Evolutionary conservation across 2,888 invertebrate genomes (phyloP).

Genomic region (Dyspetes luteomarginatus): DNA sequence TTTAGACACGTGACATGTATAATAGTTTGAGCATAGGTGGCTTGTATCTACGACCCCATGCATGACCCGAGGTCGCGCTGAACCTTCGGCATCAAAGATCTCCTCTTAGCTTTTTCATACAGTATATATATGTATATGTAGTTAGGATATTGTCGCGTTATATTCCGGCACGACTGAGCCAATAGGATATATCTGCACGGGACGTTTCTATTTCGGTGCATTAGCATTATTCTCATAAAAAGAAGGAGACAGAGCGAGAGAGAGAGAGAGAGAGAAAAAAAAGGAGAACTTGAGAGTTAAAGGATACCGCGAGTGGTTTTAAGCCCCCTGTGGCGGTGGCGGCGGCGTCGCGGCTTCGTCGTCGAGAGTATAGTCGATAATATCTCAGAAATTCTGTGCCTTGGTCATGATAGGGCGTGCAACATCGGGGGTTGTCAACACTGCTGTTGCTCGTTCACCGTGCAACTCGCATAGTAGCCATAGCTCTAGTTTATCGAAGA

Average conservation of each 20-base stretch:
- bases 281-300: constrained; percentile 56
- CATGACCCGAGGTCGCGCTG: constrained; percentile 54
- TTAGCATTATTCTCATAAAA: constrained; percentile 50
- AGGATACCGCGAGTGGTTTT: constrained; percentile 55
- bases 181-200: constrained; percentile 38
- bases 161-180: constrained; percentile 47
- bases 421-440: constrained; percentile 63
- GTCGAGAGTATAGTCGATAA: constrained; percentile 51
- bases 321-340: constrained; percentile 62
- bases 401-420: constrained; percentile 41
- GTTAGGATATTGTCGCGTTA: constrained; percentile 25
- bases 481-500: constrained; percentile 64
- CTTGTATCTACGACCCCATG: constrained; percentile 57
- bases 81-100: constrained; percentile 57
- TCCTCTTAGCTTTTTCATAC: constrained; percentile 26
- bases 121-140: background rate
- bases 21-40: constrained; percentile 46
- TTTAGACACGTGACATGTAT: no score
- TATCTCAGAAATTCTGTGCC: constrained; percentile 64
- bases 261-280: constrained; percentile 20
- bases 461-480: constrained; percentile 60
- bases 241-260: constrained; percentile 1
- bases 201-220: constrained; percentile 64
- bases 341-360: constrained; percentile 36
- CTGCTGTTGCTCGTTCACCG: constrained; percentile 55